Evolutionary conservation across 1,140 invertebrate species (phyloP).

Genomic region (Anadara kagoshimensis): DNA sequence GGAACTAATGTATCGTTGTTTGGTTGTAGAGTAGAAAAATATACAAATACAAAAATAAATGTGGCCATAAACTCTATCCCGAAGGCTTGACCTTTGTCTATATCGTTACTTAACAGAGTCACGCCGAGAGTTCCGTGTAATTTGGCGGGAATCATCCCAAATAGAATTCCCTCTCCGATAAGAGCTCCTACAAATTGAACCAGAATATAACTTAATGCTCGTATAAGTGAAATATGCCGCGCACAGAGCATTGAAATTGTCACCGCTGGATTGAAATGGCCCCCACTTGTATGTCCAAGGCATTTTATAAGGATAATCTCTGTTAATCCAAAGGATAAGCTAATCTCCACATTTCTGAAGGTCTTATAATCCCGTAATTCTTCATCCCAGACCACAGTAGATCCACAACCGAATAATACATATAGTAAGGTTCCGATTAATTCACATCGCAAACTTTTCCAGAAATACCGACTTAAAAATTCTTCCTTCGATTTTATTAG

Average conservation of each 20-base stretch:
- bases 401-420: conserved; percentile 57
- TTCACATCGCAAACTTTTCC: conserved; percentile 57
- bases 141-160: conserved; percentile 55
- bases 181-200: conserved; percentile 58
- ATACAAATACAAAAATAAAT: conserved; percentile 89
- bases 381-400: conserved; percentile 29
- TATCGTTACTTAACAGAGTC: conserved; percentile 40
- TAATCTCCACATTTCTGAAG: conserved; percentile 31
- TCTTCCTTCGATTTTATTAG: conserved; percentile 33
- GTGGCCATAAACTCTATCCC: conserved; percentile 89
- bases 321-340: conserved; percentile 83
- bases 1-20: conserved; percentile 28
- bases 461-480: conserved; percentile 43
- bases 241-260: conserved; percentile 75
- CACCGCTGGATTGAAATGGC: conserved; percentile 66
- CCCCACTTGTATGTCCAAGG: conserved; percentile 55
- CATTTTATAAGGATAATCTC: conserved; percentile 79
- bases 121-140: conserved; percentile 39
- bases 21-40: conserved; percentile 87
- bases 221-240: conserved; percentile 84
- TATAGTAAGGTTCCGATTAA: conserved; percentile 57
- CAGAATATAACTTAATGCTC: conserved; percentile 77
- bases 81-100: conserved; percentile 80
- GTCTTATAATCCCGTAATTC: conserved; percentile 14
- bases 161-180: conserved; percentile 54